A percentile compares a stretch with the other conserved stretches of the same genome.
Conservation (phyloP, 2,888 invertebrate species). For the Acleris cristana region DNA sequence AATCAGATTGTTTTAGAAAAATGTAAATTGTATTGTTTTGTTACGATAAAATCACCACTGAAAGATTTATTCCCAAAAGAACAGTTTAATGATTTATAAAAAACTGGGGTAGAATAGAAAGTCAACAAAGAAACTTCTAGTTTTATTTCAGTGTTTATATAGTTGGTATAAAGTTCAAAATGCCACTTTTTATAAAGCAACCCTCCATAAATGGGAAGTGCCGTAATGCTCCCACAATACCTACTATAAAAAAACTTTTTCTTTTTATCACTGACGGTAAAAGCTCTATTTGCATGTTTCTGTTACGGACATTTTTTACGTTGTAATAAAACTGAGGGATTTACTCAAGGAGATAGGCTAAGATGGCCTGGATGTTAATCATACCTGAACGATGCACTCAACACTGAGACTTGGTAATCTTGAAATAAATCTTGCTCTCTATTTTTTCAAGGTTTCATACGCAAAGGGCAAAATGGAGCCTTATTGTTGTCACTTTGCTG, state of each 20-base stretch:
- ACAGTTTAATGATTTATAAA: not conserved
- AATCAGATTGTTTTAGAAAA: no score
- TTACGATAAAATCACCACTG: no score
- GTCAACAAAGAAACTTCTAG: constrained; percentile 25
- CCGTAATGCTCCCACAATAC: constrained; percentile 31
- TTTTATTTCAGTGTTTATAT: constrained; percentile 24
- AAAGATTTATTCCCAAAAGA: no score
- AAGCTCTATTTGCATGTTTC: constrained; percentile 36
- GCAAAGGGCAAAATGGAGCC: no score
- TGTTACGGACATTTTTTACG: constrained; percentile 33
- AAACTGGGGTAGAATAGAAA: not conserved
- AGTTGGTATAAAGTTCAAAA: constrained; percentile 30
- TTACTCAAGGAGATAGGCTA: constrained; percentile 22
- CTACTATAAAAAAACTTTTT: constrained; percentile 36
- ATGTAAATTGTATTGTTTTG: no score
- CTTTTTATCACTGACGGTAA: constrained; percentile 35
- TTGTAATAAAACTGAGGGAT: constrained; percentile 25
- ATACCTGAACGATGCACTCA: constrained; percentile 17
- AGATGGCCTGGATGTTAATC: constrained; percentile 26
- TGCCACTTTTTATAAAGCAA: constrained; percentile 32
- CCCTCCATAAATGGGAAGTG: constrained; percentile 33
- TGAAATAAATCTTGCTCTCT: no score
- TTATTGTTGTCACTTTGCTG: no score
- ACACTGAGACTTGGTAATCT: not conserved
- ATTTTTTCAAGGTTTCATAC: no score